These are phyloP conservation scores for Oryzias dopingdopingensis DNA, from an alignment of 2,797 vertebrate species.

Conservation along the genomic window DNA sequence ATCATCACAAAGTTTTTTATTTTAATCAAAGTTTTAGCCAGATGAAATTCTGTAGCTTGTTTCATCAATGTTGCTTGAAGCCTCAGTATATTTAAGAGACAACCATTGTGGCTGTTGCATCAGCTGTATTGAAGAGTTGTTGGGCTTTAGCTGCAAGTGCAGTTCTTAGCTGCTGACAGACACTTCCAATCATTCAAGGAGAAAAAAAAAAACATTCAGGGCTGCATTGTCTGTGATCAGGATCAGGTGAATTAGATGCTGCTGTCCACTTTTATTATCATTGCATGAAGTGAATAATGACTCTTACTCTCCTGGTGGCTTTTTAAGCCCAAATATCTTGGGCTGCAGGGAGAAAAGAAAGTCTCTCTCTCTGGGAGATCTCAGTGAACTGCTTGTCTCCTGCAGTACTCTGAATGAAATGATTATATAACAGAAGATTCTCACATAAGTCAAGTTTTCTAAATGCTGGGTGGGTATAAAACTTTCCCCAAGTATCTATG, in stretches of 20 bases:
- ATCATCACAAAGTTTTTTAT: too few relatives aligned
- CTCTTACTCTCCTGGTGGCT: constrained; percentile 6
- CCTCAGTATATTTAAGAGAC: too few relatives aligned
- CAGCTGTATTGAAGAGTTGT: too few relatives aligned
- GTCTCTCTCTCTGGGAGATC: constrained; percentile 11
- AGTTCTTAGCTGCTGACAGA: too few relatives aligned
- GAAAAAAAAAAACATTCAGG: not conserved
- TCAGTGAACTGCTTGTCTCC: constrained; percentile 23
- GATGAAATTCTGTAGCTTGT: too few relatives aligned
- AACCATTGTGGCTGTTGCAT: too few relatives aligned
- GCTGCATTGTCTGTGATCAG: constrained; percentile 18
- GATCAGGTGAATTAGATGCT: constrained; percentile 32
- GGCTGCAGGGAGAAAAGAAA: constrained; percentile 11
- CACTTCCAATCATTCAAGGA: too few relatives aligned
- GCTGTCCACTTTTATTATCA: constrained; percentile 28
- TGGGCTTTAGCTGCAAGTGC: too few relatives aligned
- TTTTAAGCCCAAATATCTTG: constrained; percentile 21
- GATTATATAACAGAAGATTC: constrained; percentile 22
- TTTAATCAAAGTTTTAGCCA: too few relatives aligned
- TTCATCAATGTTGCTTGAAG: too few relatives aligned
- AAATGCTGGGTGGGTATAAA: not conserved
- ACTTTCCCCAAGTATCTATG: not conserved
- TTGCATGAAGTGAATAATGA: constrained; percentile 26
- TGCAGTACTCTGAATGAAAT: constrained; percentile 26
- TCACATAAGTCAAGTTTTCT: constrained; percentile 15